Evolutionary conservation across 53 echinoderm and acorn worm genomes (phyloP), one percentile per base, ranked within the genome.

Genomic region (Zoroaster sp.): DNA sequence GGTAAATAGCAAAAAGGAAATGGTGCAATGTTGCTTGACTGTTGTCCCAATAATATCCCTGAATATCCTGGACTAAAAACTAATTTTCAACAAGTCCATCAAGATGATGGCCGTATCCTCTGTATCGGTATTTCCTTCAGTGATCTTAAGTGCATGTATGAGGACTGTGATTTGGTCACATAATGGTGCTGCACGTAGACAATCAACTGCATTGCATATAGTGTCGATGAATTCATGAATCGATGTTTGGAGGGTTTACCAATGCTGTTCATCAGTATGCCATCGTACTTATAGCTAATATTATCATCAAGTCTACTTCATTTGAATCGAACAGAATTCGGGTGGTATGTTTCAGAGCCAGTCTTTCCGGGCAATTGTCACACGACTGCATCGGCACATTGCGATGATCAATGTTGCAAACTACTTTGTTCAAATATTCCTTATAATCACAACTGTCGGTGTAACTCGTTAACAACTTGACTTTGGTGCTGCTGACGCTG

Each of bases 261-360:
- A 89, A 67, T 43, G 38, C 18, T 34, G 89, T 89, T 67, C 89
- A 51, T 89, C 89, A 66, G 89, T 88, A 71, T 81, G 80, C 69
- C 66, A 43, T 80, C 89, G 80, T 71, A 69, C 28, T 81, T 81
- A 68, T 81, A 70, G 9, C 34, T 81, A 69, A 81, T 81, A 23
- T 7, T 33, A 67, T 88, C 89, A 25, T 88, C 89, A 81, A 31
- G 69, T 46, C 51, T 15, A 52, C 52, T 45, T 52, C 77, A 35
- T 46, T 55, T 5, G 55, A 55, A 55, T 55, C 5, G 1, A 55
- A 4, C 21, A 23, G n/a, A 18, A 21, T 23, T 23, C n/a, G 23
- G 17, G 55, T 6, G n/a, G 8, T 23, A 23, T 23, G 20, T 17
- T 55, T 55, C 3, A 5, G 23, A 23, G 55, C 20, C 5, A 55